Evolutionary conservation across 2,888 invertebrate genomes (phyloP).

Genomic region (Caenorhabditis drosophilae): DNA sequence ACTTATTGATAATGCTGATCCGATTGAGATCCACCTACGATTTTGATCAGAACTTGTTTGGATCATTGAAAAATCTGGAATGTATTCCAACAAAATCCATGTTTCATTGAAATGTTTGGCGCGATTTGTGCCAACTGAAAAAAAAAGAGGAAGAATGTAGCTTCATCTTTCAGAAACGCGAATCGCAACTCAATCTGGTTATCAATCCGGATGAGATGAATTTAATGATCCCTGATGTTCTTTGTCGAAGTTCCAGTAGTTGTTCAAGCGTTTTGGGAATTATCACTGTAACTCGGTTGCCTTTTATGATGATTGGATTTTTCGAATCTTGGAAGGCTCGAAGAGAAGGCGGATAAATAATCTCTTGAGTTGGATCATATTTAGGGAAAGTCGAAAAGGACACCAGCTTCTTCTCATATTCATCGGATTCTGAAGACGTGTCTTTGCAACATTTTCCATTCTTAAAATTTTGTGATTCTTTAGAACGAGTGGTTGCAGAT

Average conservation of each 20-base stretch:
- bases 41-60: conserved; percentile 71
- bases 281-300: conserved; percentile 3
- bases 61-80: conserved; percentile 81
- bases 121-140: no score
- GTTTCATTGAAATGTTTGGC: conserved; percentile 66
- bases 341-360: conserved; percentile 87
- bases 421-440: conserved; percentile 9
- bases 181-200: conserved; percentile 15
- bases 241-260: conserved; percentile 2
- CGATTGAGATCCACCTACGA: background rate
- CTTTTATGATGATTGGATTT: conserved; percentile 56
- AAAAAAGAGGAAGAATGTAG: no score
- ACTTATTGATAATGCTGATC: conserved; percentile 10
- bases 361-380: conserved; percentile 83
- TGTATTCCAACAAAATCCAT: no score
- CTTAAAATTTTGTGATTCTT: background rate
- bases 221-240: conserved; percentile 9
- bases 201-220: conserved; percentile 45
- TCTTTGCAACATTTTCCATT: conserved; percentile 38
- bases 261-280: conserved; percentile 27
- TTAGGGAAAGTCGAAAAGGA: conserved; percentile 59
- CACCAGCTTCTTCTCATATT: conserved; percentile 18
- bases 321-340: conserved; percentile 6
- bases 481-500: background rate
- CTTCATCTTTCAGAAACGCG: conserved; percentile 13